Evolutionary conservation across 2,113 vertebrate species (phyloP), one percentile per base, ranked within the genome.

Genomic region (Loxodonta africana): DNA sequence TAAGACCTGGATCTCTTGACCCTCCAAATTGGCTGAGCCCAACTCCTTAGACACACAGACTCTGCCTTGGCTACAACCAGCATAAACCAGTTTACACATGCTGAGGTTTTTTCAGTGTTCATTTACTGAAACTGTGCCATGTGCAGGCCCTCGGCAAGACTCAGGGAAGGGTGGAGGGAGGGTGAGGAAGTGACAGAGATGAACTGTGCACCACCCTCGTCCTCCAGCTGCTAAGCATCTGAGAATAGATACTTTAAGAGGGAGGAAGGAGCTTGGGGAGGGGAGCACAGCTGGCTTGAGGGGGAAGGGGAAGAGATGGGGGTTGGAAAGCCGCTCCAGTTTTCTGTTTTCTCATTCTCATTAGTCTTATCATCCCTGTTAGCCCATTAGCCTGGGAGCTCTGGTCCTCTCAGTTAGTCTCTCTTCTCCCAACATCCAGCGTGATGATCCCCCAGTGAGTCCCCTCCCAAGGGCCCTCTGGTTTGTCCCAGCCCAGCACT

Each of bases 321-420:
- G 83, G 69, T 28, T 94, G 41, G 83, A 95, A 84, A 95, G 28
- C 28, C 77, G 21, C 88, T 88, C 41, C n/a, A 84, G 23, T 53
- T 84, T 95, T 95, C 53, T 89, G 28, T 65, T 97, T 91, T 86
- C 41, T 76, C 41, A 14, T 94, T 94, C 94, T 95, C 41, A 84
- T 82, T 90, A 76, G 44, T 74, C 46, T 94, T 93, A 83, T 91
- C 83, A 83, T 51, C 6, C 12, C 44, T 89, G 62, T 65, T 95
- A 67, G 51, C 26, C 88, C 30, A 23, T 62, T 62, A 62, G 60
- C 8, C 46, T n/a, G 37, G 30, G 28, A 0, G 0, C n/a, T 57
- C 74, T 71, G 7, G 46, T 11, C 60, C 48, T 60, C 78, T 65
- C 6, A 21, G 4, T 73, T n/a, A 80, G 25, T 15, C 14, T 74